Base-by-base conservation (phyloP, 2,888 invertebrate species). In the Cybosia mesomella region DNA sequence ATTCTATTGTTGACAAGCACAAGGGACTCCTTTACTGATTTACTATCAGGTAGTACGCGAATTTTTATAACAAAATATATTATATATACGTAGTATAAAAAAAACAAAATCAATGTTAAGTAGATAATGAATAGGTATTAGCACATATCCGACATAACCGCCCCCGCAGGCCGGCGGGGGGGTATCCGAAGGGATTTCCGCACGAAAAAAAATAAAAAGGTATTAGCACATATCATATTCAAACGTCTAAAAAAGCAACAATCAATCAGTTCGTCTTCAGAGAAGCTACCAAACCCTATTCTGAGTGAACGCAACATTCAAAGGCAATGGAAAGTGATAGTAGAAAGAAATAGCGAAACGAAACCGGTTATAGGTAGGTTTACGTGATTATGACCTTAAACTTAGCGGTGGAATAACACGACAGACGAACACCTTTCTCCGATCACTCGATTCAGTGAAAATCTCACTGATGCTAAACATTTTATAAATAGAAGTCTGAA, bases 281-380 rank as follows among this genome's bases (percentile, higher is more conserved):
- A 36, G 0, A 39, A 39, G 22, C 22, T 15, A 22, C 4, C 22
- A 39, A 59, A 22, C 49, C 49, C 2, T 55, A 28, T 49, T 62
- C 34, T 62, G 7, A 22, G 62, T 54, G 34, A 34, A 62, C 15
- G 32, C 21, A 43, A 32, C 18, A 54, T 24, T 55, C 55, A 67
- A 68, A 62, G 39, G 57, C 66, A 77, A 79, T 85, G 85, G 91
- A 93, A 93, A 94, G 93, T 88, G 85, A 93, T 90, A 89, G 81
- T 77, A 83, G 7, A 22, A 15, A 10, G 54, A n/a, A 28, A 55
- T 80, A 71, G 83, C 77, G 79, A 82, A 64, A 85, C 72, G 79
- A 75, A 88, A 89, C 90, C 81, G 72, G 91, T 89, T 84, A 9
- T 24, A 57, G 18, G 58, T 39, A 32, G 58, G 58, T 57, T 18